Conservation (phyloP, 2,113 vertebrate genomes). For the Mesoclemmys tuberculata region DNA sequence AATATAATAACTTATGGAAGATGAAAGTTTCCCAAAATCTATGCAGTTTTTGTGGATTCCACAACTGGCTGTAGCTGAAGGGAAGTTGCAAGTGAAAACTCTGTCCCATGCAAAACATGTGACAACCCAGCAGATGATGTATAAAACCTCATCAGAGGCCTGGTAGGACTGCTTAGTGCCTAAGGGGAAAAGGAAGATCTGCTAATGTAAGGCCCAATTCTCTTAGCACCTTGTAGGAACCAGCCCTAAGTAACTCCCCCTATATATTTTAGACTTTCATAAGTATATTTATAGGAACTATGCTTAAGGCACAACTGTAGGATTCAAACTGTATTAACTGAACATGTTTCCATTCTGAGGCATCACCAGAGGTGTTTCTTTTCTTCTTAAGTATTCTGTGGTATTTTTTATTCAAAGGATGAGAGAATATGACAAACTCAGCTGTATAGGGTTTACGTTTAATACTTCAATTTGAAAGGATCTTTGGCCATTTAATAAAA, state of each 20-base stretch:
- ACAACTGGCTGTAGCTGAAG: background rate
- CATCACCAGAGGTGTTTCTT: background rate
- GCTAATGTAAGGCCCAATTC: conserved; percentile 35
- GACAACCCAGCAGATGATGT: conserved; percentile 38
- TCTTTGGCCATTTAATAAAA: conserved; percentile 9
- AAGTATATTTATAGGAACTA: background rate
- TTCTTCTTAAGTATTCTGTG: background rate
- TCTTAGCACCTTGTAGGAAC: conserved; percentile 45
- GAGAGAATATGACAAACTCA: background rate
- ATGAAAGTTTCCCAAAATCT: background rate
- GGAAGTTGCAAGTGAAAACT: conserved; percentile 17
- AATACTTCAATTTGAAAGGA: conserved; percentile 19
- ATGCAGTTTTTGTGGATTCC: background rate
- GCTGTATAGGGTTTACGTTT: background rate
- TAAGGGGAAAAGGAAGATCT: conserved; percentile 34
- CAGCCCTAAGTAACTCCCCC: conserved; percentile 15
- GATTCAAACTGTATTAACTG: background rate
- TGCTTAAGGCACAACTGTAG: background rate
- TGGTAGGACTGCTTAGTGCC: background rate
- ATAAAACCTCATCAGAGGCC: background rate
- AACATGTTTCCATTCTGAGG: background rate
- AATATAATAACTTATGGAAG: background rate
- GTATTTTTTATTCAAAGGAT: background rate
- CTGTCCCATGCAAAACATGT: background rate
- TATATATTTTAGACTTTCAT: conserved; percentile 12